Conservation (phyloP, 2,888 invertebrate species). For the Leucozona laternaria region DNA sequence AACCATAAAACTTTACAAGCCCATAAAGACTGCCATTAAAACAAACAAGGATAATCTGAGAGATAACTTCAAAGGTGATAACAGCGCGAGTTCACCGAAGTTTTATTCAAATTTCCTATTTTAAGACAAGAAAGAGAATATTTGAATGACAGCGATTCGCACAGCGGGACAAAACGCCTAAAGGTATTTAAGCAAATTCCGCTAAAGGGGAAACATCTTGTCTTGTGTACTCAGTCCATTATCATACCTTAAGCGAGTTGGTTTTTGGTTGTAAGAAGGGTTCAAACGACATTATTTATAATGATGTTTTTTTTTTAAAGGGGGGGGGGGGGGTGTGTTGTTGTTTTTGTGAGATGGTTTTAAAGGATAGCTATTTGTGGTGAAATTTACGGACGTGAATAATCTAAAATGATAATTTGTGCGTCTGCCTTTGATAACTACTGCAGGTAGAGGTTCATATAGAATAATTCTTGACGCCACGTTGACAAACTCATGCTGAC, state of each 20-base stretch:
- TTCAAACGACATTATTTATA: neutral
- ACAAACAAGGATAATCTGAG: constrained; percentile 67
- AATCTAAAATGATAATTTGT: neutral
- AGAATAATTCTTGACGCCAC: constrained; percentile 9
- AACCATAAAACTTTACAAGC: constrained; percentile 70
- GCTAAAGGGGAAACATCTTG: constrained; percentile 24
- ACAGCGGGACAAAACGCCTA: constrained; percentile 32
- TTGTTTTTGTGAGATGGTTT: too few species aligned
- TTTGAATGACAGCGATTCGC: constrained; percentile 61
- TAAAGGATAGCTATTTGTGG: constrained; percentile 1
- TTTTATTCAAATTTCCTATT: constrained; percentile 31
- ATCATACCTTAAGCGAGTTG: constrained; percentile 34
- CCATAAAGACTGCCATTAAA: constrained; percentile 72
- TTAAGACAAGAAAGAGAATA: constrained; percentile 55
- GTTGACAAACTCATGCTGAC: neutral
- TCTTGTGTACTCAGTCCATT: constrained; percentile 61
- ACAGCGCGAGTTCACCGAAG: constrained; percentile 37
- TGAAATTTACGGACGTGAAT: neutral
- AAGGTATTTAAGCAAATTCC: constrained; percentile 36
- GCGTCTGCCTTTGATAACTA: neutral
- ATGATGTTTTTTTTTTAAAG: neutral
- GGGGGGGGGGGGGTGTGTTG: neutral
- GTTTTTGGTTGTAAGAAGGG: neutral
- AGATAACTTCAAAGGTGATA: constrained; percentile 74
- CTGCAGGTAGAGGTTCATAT: neutral